Conservation (phyloP, 2,888 invertebrate genomes). For the Neocrepidodera transversa region DNA sequence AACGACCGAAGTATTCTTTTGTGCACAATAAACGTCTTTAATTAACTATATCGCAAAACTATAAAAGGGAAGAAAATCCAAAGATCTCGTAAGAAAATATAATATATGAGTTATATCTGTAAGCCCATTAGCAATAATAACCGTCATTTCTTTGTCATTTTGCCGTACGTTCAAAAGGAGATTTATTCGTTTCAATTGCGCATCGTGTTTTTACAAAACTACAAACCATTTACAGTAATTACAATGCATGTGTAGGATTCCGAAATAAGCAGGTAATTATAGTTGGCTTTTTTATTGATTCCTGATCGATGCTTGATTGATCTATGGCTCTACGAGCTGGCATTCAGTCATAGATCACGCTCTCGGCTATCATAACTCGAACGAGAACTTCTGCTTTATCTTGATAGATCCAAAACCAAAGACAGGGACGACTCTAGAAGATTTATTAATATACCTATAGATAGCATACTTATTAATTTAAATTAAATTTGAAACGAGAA, state of each 20-base stretch:
- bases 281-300: conserved; percentile 56
- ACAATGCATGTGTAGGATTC: conserved; percentile 60
- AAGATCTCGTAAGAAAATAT: conserved; percentile 40
- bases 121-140: conserved; percentile 49
- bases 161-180: conserved; percentile 50
- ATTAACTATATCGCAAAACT: conserved; percentile 14
- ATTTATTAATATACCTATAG: too few species aligned
- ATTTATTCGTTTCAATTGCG: conserved; percentile 55
- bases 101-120: conserved; percentile 50
- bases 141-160: conserved; percentile 48
- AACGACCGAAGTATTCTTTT: too few species aligned
- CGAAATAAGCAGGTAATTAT: conserved; percentile 58
- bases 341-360: conserved; percentile 59
- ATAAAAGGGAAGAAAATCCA: conserved; percentile 24
- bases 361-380: conserved; percentile 43
- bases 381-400: conserved; percentile 26
- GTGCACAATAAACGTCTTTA: too few species aligned
- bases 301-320: conserved; percentile 59
- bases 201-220: conserved; percentile 48
- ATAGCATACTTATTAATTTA: too few species aligned
- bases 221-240: conserved; percentile 58
- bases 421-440: conserved; percentile 32
- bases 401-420: conserved; percentile 18
- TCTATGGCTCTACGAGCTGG: conserved; percentile 57
- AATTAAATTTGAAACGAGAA: too few species aligned